Evolutionary conservation across 2,888 invertebrate genomes (phyloP).

Genomic region (Glaucopsyche alexis): DNA sequence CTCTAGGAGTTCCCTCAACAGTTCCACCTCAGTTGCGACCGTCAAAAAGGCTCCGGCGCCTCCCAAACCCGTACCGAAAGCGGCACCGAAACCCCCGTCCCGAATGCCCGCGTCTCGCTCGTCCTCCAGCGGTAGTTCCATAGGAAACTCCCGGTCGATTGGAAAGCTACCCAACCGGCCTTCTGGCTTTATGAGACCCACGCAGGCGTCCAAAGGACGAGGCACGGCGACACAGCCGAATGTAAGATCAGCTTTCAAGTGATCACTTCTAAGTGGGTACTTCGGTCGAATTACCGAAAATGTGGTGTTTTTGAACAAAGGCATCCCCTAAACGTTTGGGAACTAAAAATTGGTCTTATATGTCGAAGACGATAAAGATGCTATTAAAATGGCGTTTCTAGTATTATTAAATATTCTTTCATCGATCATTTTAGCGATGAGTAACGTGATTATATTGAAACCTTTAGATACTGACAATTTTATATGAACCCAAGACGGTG

Average conservation of each 20-base stretch:
- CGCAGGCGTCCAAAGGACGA: conserved; percentile 90
- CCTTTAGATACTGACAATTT: conserved; percentile 58
- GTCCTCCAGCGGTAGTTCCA: conserved; percentile 73
- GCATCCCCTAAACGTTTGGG: neutral
- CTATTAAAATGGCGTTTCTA: conserved; percentile 35
- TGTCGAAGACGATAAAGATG: conserved; percentile 27
- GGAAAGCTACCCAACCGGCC: conserved; percentile 62
- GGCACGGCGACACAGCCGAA: conserved; percentile 54
- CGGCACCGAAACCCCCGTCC: conserved; percentile 70
- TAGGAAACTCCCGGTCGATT: conserved; percentile 71
- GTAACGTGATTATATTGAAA: conserved; percentile 64
- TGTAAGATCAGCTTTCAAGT: conserved; percentile 8
- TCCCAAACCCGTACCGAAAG: conserved; percentile 65
- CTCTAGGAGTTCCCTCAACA: conserved; percentile 90
- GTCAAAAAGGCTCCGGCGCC: conserved; percentile 84
- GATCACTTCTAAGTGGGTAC: neutral
- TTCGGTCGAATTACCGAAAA: neutral
- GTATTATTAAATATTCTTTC: conserved; percentile 37
- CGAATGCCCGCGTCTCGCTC: conserved; percentile 73
- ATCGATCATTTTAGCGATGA: conserved; percentile 24
- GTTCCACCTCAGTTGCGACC: conserved; percentile 88
- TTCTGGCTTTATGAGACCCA: conserved; percentile 91
- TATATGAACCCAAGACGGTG: neutral
- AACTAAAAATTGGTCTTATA: neutral
- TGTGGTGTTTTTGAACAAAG: neutral